Evolutionary conservation across 2,888 invertebrate species (phyloP), one percentile per base, ranked within the genome.

Genomic region (Fragum sueziense): DNA sequence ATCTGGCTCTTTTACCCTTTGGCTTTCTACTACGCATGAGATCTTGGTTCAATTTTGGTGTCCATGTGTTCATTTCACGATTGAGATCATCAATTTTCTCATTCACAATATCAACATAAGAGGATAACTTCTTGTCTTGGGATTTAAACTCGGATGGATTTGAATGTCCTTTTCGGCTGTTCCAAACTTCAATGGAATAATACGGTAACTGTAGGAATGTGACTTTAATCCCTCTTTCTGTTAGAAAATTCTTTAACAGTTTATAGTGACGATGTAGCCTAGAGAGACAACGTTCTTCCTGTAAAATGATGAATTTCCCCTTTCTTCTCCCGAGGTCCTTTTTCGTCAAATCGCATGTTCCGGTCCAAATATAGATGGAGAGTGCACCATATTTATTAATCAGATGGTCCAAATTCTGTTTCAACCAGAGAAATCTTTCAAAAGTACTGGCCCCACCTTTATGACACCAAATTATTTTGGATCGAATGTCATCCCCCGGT

Each of bases 31-130:
- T n/a, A 14, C 54, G 4, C 1, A 29, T 37, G 4, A 70, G n/a
- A 33, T 70, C 70, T 54, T 70, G 31, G 33, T 70, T 70, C 17
- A 70, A 31, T 51, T 69, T 69, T 29, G 62, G 62, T 11, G 62
- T 27, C 27, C n/a, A 62, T 17, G 31, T 29, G 9, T 29, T 29
- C 29, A 31, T 27, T 9, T 29, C 57, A 57, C 22, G 9, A 41
- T 41, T 41, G 11, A 41, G 17, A 41, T 17, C 17, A 41, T 41
- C 41, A 41, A 41, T 41, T 9, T 41, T 11, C 17, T 41, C 17
- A 17, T 41, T 57, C 25, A 22, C 57, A 57, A 17, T 17, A 22
- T 57, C 22, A 7, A 57, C 25, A 57, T 7, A 17, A 17, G 11
- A 17, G 57, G 7, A 17, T 7, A 57, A n/a, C 11, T 9, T 17